Evolutionary conservation across 2,888 invertebrate species (phyloP).

Genomic region (Lordiphosa fenestrarum): DNA sequence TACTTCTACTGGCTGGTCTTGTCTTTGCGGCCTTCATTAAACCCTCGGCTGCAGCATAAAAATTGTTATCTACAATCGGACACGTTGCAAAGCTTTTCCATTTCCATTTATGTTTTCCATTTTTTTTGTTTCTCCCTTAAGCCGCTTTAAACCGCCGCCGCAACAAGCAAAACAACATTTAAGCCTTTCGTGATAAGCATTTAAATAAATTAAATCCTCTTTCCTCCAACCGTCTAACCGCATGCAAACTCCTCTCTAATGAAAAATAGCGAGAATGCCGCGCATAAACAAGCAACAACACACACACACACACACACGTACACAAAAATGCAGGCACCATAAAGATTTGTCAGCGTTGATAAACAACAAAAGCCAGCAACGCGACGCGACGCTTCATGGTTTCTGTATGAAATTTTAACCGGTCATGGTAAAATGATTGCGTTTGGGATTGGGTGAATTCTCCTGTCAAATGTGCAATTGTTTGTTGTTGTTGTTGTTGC

Average conservation of each 20-base stretch:
- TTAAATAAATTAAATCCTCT: constrained; percentile 75
- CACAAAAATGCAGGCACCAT: constrained; percentile 65
- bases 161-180: constrained; percentile 72
- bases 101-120: constrained; percentile 19
- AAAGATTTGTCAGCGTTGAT: constrained; percentile 74
- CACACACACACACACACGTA: constrained; percentile 15
- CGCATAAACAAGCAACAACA: constrained; percentile 39
- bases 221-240: constrained; percentile 39
- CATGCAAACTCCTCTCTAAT: constrained; percentile 53
- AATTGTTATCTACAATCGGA: constrained; percentile 8
- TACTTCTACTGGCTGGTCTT: constrained; percentile 33
- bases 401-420: constrained; percentile 26
- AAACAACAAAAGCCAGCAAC: constrained; percentile 62
- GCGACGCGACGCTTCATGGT: constrained; percentile 27
- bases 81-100: constrained; percentile 10
- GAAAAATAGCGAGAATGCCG: constrained; percentile 63
- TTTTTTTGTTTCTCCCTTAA: constrained; percentile 41
- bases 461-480: constrained; percentile 60
- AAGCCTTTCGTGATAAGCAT: constrained; percentile 76
- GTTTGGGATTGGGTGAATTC: neutral
- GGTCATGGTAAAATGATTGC: constrained; percentile 8
- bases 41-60: constrained; percentile 7
- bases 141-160: constrained; percentile 71
- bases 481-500: constrained; percentile 21
- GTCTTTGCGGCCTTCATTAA: constrained; percentile 54